Base-by-base conservation (phyloP, 2,888 invertebrate species). In the Apoda limacodes region DNA sequence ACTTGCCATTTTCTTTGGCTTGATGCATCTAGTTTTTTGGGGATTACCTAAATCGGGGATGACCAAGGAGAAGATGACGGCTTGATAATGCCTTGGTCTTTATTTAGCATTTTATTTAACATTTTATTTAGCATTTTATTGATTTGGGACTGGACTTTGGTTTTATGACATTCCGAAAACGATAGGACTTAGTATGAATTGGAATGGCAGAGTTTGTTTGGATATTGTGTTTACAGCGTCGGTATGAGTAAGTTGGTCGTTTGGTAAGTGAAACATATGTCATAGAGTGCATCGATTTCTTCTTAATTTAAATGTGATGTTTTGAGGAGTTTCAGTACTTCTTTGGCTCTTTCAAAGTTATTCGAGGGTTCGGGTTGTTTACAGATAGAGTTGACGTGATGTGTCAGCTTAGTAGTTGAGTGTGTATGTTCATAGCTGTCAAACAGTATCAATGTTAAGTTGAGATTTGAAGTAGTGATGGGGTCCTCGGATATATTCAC, bases 11-110 rank as follows among this genome's bases (percentile, higher is more conserved):
- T 50, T 3, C 13, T 19, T 17, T 35, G 23, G 0, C 40, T 39
- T 1, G 41, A 42, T 2, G 48, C 39, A 20, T 50, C 48, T 0
- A 27, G 3, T 20, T 51, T 51, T 25, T 50, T 52, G 1, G 46
- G 49, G 0, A 51, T 42, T 2, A 48, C 32, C 37, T 40, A 41
- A n/a, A 48, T 42, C 1, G 46, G 48, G 1, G 47, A 37, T 5
- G 32, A 37, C 50, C 48, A 52, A 1, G 46, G 47, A 1, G 45
- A 45, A 1, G 4, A 22, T 2, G 45, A 46, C 0, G 45, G 45
- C 32, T 34, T n/a, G 13, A 48, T 40, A 9, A 46, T 39, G 5
- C 31, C 25, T 25, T 44, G 37, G 2, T 45, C 27, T n/a, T n/a
- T n/a, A n/a, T n/a, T n/a, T n/a, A n/a, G n/a, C n/a, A n/a, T n/a